Conservation (phyloP, 2,113 vertebrate genomes). For the Crotalus viridis region DNA sequence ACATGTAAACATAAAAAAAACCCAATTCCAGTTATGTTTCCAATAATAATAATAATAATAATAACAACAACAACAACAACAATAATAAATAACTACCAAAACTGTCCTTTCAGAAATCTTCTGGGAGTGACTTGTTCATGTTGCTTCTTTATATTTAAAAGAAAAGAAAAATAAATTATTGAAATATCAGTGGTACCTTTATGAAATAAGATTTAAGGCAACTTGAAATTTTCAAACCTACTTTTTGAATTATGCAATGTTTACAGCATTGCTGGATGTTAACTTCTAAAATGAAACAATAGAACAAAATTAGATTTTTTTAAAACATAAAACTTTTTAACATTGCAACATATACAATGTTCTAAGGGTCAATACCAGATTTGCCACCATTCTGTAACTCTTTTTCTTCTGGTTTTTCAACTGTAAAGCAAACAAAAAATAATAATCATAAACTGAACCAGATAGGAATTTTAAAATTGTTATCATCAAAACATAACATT, state of each 20-base stretch:
- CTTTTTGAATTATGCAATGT: constrained; percentile 54
- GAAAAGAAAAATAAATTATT: not conserved
- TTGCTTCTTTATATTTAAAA: constrained; percentile 65
- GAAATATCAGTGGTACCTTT: not conserved
- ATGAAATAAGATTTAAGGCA: constrained; percentile 15
- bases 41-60: not conserved
- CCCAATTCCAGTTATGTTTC: not conserved
- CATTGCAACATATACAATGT: not conserved
- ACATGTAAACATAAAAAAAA: not conserved
- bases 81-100: constrained; percentile 63
- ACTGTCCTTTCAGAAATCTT: constrained; percentile 70
- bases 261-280: constrained; percentile 44
- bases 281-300: constrained; percentile 39
- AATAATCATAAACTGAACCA: not conserved
- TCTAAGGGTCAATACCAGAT: constrained; percentile 38
- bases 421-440: constrained; percentile 21
- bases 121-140: constrained; percentile 76
- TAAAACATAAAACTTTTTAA: constrained; percentile 5
- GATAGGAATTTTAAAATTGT: not conserved
- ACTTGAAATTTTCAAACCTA: constrained; percentile 44
- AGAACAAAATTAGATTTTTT: constrained; percentile 27
- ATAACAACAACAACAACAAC: constrained; percentile 15
- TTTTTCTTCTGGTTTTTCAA: constrained; percentile 38
- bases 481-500: not conserved
- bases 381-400: not conserved